A percentile compares a stretch with the other conserved stretches of the same genome.
phyloP scores from a whole-genome alignment of 1,140 invertebrate genomes.

The Neodiprion pinetum region DNA sequence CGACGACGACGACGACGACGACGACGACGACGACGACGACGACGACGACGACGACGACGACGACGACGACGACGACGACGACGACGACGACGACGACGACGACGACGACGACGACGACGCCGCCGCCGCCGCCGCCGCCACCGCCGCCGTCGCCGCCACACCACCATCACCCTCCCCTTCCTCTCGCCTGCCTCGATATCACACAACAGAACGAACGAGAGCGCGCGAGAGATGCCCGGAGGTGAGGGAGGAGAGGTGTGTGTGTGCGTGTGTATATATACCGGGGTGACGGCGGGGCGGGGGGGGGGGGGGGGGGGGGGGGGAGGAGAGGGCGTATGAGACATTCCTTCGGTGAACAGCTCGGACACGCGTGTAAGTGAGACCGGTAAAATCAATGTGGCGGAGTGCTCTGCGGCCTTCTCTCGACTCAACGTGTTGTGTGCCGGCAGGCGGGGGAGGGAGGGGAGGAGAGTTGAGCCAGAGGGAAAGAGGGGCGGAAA shows the following conservation, averaged over 20 bases:
- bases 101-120: background rate
- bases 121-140: background rate
- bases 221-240: background rate
- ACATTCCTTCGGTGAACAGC: slow-evolving; percentile 51
- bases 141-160: background rate
- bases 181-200: background rate
- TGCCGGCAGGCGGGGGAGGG: slow-evolving; percentile 19
- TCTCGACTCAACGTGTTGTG: slow-evolving; percentile 8
- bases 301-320: slow-evolving; percentile 18
- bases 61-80: background rate
- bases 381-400: slow-evolving; percentile 58
- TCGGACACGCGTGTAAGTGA: slow-evolving; percentile 41
- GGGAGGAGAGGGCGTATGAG: slow-evolving; percentile 36
- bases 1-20: too few relatives aligned
- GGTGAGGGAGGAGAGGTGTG: background rate
- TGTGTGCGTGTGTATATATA: too few relatives aligned
- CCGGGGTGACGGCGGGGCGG: slow-evolving; percentile 23
- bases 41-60: too few relatives aligned
- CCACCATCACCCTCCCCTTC: too few relatives aligned
- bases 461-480: slow-evolving; percentile 7
- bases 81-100: background rate
- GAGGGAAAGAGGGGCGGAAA: slow-evolving; percentile 6
- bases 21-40: too few relatives aligned
- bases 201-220: slow-evolving; percentile 3
- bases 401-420: slow-evolving; percentile 43